phyloP scores from a whole-genome alignment of 2,113 vertebrate species.

The Cebus imitator region DNA sequence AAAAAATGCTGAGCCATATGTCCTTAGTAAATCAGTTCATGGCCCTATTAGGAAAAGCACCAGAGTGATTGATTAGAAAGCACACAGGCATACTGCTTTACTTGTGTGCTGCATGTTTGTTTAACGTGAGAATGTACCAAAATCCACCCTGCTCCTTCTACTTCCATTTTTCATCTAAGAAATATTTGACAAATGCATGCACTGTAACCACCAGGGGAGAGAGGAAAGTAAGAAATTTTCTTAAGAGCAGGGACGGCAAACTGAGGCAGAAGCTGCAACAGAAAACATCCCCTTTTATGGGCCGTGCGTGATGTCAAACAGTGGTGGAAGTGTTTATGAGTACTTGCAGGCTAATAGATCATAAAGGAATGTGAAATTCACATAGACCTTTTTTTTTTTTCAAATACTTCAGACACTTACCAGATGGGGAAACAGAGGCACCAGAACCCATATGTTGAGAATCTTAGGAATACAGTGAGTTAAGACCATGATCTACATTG shows the following conservation, averaged over 20 bases:
- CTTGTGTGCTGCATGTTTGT: neutral
- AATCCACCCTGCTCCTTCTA: neutral
- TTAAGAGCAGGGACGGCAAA: neutral
- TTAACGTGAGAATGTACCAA: neutral
- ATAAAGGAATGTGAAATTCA: neutral
- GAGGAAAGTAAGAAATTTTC: neutral
- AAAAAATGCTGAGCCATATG: neutral
- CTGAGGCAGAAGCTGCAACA: neutral
- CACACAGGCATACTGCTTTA: neutral
- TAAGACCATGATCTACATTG: neutral
- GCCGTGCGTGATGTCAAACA: neutral
- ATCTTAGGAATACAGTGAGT: neutral
- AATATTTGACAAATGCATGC: neutral
- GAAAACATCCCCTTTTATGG: neutral
- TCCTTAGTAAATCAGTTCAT: neutral
- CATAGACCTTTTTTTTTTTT: neutral
- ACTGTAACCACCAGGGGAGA: neutral
- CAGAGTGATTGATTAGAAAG: neutral
- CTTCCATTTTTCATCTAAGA: neutral
- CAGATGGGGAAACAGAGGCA: neutral
- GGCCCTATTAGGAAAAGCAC: neutral
- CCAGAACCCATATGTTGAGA: no score
- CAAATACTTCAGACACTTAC: neutral
- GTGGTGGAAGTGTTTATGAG: neutral
- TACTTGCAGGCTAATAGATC: fast-evolving